phyloP scores from a whole-genome alignment of 2,113 vertebrate species.

The Colossoma macropomum region DNA sequence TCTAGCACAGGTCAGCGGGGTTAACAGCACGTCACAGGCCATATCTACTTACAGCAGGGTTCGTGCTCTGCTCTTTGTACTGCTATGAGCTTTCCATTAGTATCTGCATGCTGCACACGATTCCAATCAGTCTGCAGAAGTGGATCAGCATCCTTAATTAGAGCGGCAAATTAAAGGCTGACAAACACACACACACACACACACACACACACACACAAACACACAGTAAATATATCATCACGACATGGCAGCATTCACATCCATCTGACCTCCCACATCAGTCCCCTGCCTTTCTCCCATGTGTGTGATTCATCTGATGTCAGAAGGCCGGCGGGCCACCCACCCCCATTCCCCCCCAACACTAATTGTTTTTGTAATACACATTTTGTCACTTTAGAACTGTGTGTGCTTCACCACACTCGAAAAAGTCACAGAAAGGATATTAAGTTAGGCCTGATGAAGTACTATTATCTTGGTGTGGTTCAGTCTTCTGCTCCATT shows the following conservation, averaged over 20 bases:
- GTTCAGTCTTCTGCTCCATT: no score
- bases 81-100: slow-evolving; percentile 40
- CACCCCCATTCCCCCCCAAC: slow-evolving; percentile 1
- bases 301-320: slow-evolving; percentile 66
- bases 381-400: not conserved
- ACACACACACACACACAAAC: slow-evolving; percentile 28
- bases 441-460: no score
- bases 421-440: not conserved
- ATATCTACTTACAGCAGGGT: slow-evolving; percentile 28
- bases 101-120: slow-evolving; percentile 50
- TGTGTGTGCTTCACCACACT: not conserved
- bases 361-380: slow-evolving; percentile 4
- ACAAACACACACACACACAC: slow-evolving; percentile 29
- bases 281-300: slow-evolving; percentile 47
- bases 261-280: slow-evolving; percentile 48
- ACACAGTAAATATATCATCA: slow-evolving; percentile 23
- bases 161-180: slow-evolving; percentile 53
- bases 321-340: slow-evolving; percentile 64
- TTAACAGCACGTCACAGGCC: slow-evolving; percentile 49
- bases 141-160: slow-evolving; percentile 54
- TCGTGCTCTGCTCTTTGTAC: slow-evolving; percentile 16
- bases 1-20: slow-evolving; percentile 18
- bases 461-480: no score
- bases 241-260: slow-evolving; percentile 24
- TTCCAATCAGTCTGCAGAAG: slow-evolving; percentile 43